phyloP scores from a whole-genome alignment of 2,888 invertebrate species.

The Ligdia adustata region DNA sequence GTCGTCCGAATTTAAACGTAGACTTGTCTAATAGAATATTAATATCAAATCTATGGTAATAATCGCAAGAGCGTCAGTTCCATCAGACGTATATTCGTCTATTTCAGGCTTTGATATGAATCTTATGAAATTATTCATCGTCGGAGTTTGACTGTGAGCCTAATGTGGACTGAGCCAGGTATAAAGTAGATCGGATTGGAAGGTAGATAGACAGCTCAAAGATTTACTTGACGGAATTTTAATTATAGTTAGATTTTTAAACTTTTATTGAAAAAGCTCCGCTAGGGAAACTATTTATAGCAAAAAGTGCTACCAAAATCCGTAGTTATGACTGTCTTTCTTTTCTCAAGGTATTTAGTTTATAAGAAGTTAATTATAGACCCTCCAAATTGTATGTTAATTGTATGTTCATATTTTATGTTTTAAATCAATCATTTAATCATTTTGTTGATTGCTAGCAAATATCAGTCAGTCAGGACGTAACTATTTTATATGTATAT shows the following conservation, averaged over 20 bases:
- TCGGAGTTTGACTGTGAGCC: constrained; percentile 32
- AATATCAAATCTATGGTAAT: constrained; percentile 6
- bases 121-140: constrained; percentile 55
- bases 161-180: constrained; percentile 20
- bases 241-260: not conserved
- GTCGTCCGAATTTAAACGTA: constrained; percentile 5
- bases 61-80: constrained; percentile 11
- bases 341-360: too few relatives aligned
- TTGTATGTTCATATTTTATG: too few relatives aligned
- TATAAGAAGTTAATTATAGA: too few relatives aligned
- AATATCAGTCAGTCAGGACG: too few relatives aligned
- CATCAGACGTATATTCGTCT: constrained; percentile 38
- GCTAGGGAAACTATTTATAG: too few relatives aligned
- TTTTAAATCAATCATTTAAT: too few relatives aligned
- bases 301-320: too few relatives aligned
- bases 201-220: not conserved
- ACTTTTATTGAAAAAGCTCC: not conserved
- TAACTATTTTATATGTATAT: too few relatives aligned
- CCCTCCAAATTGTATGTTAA: too few relatives aligned
- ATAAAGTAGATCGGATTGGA: constrained; percentile 9
- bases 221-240: not conserved
- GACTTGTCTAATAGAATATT: constrained; percentile 13
- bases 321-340: too few relatives aligned
- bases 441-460: too few relatives aligned
- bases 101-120: constrained; percentile 42